Base-by-base conservation (phyloP, 2,888 invertebrate genomes). In the Syrista parreyssii region DNA sequence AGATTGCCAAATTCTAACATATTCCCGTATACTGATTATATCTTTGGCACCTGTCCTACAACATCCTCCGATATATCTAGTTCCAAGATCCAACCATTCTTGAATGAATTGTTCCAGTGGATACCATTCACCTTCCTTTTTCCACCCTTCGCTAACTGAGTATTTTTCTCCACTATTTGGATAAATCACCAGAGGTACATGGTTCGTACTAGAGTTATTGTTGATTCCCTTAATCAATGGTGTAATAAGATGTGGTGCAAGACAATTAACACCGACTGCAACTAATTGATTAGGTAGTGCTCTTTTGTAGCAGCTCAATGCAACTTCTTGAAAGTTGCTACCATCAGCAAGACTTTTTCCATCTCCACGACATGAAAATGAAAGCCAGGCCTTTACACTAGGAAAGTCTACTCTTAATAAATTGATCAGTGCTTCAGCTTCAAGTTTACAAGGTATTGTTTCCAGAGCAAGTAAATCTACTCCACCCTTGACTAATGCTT, bases 151-250 rank as follows among this genome's bases (percentile, higher is more conserved):
- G 87, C 94, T 93, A 77, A 95, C 93, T 86, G 94, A 94, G 92
- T 96, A 97, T 88, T 93, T 94, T 91, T 97, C 97, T 76, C 98
- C 98, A 86, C 97, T 97, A 91, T 98, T 98, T 4, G 98, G 98
- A 92, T 98, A 98, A 35, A 96, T 97, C 78, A 98, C 95, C 77
- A 98, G 92, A 3, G 97, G 96, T 79, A 97, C 94, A 75, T 90
- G 91, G 68, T 91, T 89, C 30, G 92, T 90, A 84, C 90, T 89
- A 69, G 92, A 89, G 36, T 91, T 91, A 85, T 93, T 93, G 84
- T 94, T 94, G 82, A 95, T 90, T 72, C 92, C 92, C 82, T 92
- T 91, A 72, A 97, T 91, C 74, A 97, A 91, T 0, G 93, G 89
- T 30, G 93, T 93, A 11, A 96, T 94, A 85, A 93, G 92, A 82